phyloP scores from a whole-genome alignment of 2,113 vertebrate species.

The human region DNA sequence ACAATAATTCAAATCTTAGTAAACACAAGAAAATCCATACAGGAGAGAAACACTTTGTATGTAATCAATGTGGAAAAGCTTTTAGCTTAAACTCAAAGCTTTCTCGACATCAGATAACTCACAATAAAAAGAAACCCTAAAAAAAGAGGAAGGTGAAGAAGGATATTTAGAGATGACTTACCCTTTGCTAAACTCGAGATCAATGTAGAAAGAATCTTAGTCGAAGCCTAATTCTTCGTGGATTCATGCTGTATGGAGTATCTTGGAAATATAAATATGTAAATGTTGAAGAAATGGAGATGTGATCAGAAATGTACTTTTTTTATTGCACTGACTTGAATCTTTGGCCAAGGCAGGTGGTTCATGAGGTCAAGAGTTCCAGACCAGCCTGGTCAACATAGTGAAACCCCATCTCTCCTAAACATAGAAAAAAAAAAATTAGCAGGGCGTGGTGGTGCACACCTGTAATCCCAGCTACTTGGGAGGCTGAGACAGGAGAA shows the following conservation, averaged over 20 bases:
- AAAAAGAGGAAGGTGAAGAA: not conserved
- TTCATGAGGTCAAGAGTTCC: no score
- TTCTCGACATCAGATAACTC: slow-evolving; percentile 19
- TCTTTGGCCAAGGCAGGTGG: not conserved
- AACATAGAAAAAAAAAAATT: no score
- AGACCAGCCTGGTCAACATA: no score
- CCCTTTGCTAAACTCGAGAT: not conserved
- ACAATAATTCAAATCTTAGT: slow-evolving; percentile 41
- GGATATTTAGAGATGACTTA: not conserved
- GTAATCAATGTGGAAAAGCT: slow-evolving; percentile 38
- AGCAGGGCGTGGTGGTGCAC: no score
- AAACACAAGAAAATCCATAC: slow-evolving; percentile 52
- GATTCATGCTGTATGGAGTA: not conserved
- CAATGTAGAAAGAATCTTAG: not conserved
- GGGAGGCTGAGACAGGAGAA: no score
- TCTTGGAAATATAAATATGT: not conserved
- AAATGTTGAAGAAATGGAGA: not conserved
- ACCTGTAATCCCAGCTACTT: no score
- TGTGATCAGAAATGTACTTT: not conserved
- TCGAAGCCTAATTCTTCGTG: not conserved
- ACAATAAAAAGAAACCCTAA: slow-evolving; percentile 39
- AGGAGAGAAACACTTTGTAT: slow-evolving; percentile 25
- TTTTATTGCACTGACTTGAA: not conserved
- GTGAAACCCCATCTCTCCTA: no score
- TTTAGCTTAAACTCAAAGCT: slow-evolving; percentile 46